Base-by-base conservation (phyloP, 1,140 invertebrate genomes). In the Neodiprion lecontei region DNA sequence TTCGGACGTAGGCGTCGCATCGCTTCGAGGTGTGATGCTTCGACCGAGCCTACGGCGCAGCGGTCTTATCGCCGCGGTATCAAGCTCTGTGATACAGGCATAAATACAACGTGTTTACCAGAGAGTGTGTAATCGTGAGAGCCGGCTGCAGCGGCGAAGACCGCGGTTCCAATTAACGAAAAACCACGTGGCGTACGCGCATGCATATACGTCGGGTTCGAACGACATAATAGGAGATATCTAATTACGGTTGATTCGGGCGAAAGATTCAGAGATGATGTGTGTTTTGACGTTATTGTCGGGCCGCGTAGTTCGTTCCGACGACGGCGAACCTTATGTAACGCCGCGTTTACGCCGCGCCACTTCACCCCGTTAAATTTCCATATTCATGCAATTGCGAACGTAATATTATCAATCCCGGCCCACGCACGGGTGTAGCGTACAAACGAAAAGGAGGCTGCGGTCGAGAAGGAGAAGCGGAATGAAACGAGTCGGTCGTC, bases 151-250 rank as follows among this genome's bases (percentile, higher is more conserved):
- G 53, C 53, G 11, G 53, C 53, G 28, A 40, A 0, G 53, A 17
- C n/a, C 53, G 11, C 53, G 53, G 53, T 61, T 61, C 53, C 53
- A 61, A 61, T 61, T 61, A 61, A 61, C 11, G n/a, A 61, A 61
- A 14, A 61, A 61, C 53, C 53, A 9, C 53, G n/a, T 61, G n/a
- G 11, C 53, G 53, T 21, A 21, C 53, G 53, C 28, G 28, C 28
- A 21, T 21, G 28, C 28, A 40, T 40, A 40, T 0, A 40, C 28
- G 28, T 40, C 28, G 5, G 11, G 53, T 12, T 61, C 53, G 28
- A 40, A 40, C 28, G 53, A 61, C 53, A 61, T 61, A 61, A 61
- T 61, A 61, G 53, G 53, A 61, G 53, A 61, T 61, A 61, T 61
- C 53, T 61, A 61, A 61, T 61, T 61, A 61, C 53, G 53, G 11